These are phyloP conservation scores for Heliconius charithonia DNA, from an alignment of 2,888 invertebrate species.

Conservation along the genomic window DNA sequence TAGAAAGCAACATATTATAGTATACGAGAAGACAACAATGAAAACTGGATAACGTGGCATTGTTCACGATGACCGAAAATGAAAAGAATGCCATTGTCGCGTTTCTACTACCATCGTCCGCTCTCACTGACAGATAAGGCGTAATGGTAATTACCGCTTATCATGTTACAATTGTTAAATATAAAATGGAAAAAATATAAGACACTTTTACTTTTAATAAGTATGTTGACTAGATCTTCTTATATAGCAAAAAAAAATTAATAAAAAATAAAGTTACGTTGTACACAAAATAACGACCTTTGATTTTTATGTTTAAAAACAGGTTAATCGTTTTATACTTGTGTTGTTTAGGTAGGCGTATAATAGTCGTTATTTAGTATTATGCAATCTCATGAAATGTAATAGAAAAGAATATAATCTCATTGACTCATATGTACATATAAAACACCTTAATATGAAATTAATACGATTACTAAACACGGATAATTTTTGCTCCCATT, in stretches of 20 bases:
- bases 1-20: background rate
- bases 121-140: slow-evolving; percentile 39
- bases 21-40: slow-evolving; percentile 5
- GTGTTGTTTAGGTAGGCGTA: background rate
- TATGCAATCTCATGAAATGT: background rate
- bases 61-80: slow-evolving; percentile 37
- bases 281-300: background rate
- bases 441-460: background rate
- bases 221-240: slow-evolving; percentile 2
- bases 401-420: background rate
- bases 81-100: slow-evolving; percentile 37
- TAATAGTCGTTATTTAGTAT: background rate
- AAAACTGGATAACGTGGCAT: slow-evolving; percentile 34
- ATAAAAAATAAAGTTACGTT: too few species aligned
- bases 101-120: slow-evolving; percentile 24
- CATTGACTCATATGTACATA: background rate
- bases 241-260: too few species aligned
- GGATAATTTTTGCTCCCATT: slow-evolving; percentile 24
- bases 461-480: slow-evolving; percentile 15
- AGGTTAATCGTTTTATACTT: slow-evolving; percentile 8
- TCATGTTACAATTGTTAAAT: slow-evolving; percentile 29
- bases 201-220: slow-evolving; percentile 25
- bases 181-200: slow-evolving; percentile 2
- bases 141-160: slow-evolving; percentile 26
- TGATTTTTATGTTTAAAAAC: slow-evolving; percentile 5